A percentile compares a stretch with the other conserved stretches of the same genome.
Conservation (phyloP, 2,797 vertebrate genomes). For the Lepilemur ruficaudatus region DNA sequence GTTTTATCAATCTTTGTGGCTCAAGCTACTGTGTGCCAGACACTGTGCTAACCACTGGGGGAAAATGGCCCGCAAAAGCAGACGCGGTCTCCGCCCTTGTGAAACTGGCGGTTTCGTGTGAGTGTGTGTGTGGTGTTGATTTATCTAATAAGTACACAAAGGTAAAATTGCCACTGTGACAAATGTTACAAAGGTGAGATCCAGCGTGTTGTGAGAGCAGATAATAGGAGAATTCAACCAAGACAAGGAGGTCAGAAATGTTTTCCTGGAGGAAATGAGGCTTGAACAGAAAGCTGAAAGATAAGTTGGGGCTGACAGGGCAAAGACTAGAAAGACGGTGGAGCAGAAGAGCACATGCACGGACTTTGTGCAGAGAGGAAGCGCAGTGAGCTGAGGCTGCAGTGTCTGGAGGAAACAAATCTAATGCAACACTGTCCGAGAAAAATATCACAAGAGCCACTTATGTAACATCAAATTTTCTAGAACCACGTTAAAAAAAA, state of each 20-base stretch:
- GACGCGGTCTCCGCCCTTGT: neutral
- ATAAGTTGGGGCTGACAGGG: neutral
- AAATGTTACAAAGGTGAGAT: neutral
- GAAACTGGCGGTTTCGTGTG: neutral
- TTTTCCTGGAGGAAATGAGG: neutral
- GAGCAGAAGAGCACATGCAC: neutral
- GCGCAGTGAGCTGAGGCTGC: fast-evolving
- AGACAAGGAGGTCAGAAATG: neutral
- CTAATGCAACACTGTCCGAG: neutral
- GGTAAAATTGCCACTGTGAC: neutral
- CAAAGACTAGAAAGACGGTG: neutral
- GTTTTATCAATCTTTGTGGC: neutral
- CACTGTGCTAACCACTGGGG: neutral
- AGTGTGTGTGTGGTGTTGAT: neutral
- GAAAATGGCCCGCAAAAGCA: neutral
- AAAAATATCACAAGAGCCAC: neutral
- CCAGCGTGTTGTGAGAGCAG: neutral
- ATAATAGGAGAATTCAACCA: neutral
- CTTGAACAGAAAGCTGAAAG: neutral
- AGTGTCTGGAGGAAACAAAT: neutral
- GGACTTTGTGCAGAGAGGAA: neutral
- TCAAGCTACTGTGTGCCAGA: neutral
- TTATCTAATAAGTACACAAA: neutral
- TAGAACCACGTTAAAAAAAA: neutral
- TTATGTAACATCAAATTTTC: neutral